Base-by-base conservation (phyloP, 2,113 vertebrate genomes). In the Xiphorhynchus elegans region DNA sequence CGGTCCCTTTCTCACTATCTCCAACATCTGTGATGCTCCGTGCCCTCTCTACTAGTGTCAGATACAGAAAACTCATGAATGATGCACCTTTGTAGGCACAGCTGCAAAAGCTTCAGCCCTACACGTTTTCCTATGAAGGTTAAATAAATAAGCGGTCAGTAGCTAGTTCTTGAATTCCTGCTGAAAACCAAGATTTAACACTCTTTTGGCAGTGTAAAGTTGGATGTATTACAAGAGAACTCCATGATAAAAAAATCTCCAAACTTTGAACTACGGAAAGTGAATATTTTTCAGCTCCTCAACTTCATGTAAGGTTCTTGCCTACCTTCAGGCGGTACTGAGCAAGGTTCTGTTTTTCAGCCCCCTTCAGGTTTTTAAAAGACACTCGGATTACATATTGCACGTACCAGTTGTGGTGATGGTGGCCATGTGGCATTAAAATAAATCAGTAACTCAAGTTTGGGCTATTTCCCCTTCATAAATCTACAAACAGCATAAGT, bases 91-190 rank as follows among this genome's bases (percentile, higher is more conserved):
- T 77, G 75, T 84, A 93, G 93, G 78, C 90, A 95, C 62, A 92
- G 62, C 92, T 97, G 91, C 15, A 8, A 87, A 69, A 93, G 72
- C 93, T 82, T 83, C 87, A 95, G 73, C 50, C 47, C 63, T 74
- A 28, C 21, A 4, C 20, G 4, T 91, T 84, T 78, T 95, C 75
- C 89, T 68, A 13, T 79, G 82, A 93, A 91, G 68, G 95, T 92
- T 87, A 97, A 91, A 95, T 93, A 97, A 96, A 88, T 96, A 91
- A 92, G 49, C 11, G 67, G 56, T 59, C 29, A 39, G 62, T 85
- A 90, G 80, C 50, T 79, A 69, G n/a, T 92, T 90, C 84, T 94
- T 80, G 90, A 94, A 95, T 95, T 90, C 35, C 82, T 93, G 29
- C 58, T 78, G 72, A 93, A 89, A 90, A 33, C 8, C 49, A 78